These are phyloP conservation scores for Peromyscus eremicus DNA, from an alignment of 2,797 vertebrate genomes.

Conservation along the genomic window DNA sequence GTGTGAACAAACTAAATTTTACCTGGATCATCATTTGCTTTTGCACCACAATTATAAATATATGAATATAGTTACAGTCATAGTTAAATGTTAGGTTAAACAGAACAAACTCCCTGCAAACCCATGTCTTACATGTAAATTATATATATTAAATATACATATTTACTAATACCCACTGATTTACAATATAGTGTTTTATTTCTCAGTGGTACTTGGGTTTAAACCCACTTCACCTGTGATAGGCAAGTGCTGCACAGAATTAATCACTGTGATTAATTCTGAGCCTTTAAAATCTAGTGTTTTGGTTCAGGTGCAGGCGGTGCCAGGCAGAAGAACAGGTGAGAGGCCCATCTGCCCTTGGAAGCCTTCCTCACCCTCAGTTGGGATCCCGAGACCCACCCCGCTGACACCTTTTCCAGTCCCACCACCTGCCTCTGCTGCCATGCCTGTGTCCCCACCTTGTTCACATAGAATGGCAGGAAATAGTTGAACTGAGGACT, in stretches of 20 bases:
- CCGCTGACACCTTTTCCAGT: not conserved
- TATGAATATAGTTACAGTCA: not conserved
- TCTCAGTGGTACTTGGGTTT: not conserved
- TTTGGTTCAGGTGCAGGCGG: not conserved
- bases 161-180: not conserved
- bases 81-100: not conserved
- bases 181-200: not conserved
- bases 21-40: constrained; percentile 16
- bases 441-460: no score
- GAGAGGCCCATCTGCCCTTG: no score
- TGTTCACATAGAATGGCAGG: not conserved
- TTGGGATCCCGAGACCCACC: not conserved
- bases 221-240: not conserved
- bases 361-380: not conserved
- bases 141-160: not conserved
- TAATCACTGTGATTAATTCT: not conserved
- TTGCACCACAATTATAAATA: not conserved
- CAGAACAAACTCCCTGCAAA: not conserved
- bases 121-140: not conserved
- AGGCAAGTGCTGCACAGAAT: not conserved
- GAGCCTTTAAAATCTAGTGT: not conserved
- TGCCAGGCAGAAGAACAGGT: not conserved
- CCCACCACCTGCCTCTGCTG: no score
- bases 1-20: constrained; percentile 32
- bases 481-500: not conserved